Percentiles rank a stretch among this genome's conserved stretches.
phyloP scores from a whole-genome alignment of 2,113 vertebrate species.

The Aphyosemion australe region DNA sequence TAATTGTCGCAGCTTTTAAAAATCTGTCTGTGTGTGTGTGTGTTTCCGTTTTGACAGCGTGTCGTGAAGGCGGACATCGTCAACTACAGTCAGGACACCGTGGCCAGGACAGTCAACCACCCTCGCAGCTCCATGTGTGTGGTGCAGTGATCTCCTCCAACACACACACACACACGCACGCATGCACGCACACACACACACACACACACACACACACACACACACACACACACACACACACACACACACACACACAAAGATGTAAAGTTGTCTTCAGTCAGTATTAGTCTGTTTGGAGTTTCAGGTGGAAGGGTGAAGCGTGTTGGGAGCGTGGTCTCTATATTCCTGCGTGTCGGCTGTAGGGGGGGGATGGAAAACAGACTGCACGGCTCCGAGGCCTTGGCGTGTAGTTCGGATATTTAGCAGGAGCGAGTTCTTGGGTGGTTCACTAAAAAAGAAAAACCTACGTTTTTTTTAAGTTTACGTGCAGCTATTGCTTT shows the following conservation, averaged over 20 bases:
- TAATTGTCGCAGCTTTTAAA: constrained; percentile 4
- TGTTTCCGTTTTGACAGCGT: constrained; percentile 76
- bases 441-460: constrained; percentile 41
- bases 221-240: constrained; percentile 7
- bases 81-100: constrained; percentile 96
- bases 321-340: constrained; percentile 30
- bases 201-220: constrained; percentile 7
- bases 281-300: constrained; percentile 57
- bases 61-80: constrained; percentile 99
- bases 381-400: constrained; percentile 38
- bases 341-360: constrained; percentile 38
- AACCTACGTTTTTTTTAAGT: constrained; percentile 39
- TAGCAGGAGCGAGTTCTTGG: constrained; percentile 33
- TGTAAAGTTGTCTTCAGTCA: constrained; percentile 54
- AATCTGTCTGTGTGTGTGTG: constrained; percentile 1
- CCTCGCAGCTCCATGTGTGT: constrained; percentile 95
- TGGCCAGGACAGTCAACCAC: constrained; percentile 86
- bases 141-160: constrained; percentile 68
- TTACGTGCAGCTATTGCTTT: constrained; percentile 58
- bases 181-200: constrained; percentile 17
- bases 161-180: constrained; percentile 22
- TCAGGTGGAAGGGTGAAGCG: constrained; percentile 32
- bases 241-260: constrained; percentile 7
- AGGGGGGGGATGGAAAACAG: constrained; percentile 43
- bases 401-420: constrained; percentile 48